Evolutionary conservation across 2,113 vertebrate genomes (phyloP).

Genomic region (Cercopithecus mona): DNA sequence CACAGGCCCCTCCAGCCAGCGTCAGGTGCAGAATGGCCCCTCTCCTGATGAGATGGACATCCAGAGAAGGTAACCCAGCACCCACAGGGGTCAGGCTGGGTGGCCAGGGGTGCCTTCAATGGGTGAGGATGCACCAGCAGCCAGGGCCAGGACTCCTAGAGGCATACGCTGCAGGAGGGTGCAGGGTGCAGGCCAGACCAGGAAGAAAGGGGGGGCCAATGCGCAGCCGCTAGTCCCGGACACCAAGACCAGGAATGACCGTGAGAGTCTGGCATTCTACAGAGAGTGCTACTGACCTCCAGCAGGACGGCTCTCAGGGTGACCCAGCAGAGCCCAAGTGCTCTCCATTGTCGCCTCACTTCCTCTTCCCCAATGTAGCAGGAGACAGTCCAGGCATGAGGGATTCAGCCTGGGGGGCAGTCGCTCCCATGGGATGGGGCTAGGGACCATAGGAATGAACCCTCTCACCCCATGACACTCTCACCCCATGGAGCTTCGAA

Average conservation of each 20-base stretch:
- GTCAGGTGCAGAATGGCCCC: conserved; percentile 95
- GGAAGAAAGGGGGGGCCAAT: background rate
- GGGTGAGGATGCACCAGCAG: background rate
- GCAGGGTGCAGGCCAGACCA: background rate
- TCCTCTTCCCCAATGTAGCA: fast-evolving
- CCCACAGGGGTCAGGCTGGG: background rate
- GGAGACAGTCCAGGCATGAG: fast-evolving
- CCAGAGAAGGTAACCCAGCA: conserved; percentile 91
- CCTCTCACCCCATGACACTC: no score
- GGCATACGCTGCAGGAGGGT: fast-evolving
- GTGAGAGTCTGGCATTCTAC: background rate
- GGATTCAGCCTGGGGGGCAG: background rate
- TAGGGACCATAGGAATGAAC: background rate
- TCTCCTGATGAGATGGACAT: conserved; percentile 95
- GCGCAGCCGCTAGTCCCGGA: fast-evolving
- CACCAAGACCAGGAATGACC: background rate
- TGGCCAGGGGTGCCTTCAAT: background rate
- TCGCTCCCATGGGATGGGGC: background rate
- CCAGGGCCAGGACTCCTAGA: background rate
- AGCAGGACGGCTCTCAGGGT: fast-evolving
- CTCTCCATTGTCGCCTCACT: fast-evolving
- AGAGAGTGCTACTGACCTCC: fast-evolving
- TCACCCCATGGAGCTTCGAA: background rate
- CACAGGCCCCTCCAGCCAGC: conserved; percentile 93
- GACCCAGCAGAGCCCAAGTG: background rate